Evolutionary conservation across 2,113 vertebrate genomes (phyloP).

Genomic region (Camelus dromedarius): DNA sequence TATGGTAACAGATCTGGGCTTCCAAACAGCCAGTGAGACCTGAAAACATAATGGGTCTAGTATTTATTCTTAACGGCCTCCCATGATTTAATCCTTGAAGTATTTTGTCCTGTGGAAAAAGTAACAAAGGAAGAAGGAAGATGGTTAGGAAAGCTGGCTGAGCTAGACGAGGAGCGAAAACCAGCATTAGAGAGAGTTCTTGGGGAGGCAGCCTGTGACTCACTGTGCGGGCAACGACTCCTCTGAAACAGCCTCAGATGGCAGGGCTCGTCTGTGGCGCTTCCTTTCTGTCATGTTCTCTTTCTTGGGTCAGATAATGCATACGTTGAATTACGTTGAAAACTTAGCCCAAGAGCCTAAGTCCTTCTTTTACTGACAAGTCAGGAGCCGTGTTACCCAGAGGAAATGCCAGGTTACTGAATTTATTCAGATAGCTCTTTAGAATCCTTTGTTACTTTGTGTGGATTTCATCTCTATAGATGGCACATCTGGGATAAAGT

Average conservation of each 20-base stretch:
- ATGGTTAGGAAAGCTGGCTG: neutral
- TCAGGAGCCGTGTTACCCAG: neutral
- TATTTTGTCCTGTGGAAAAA: neutral
- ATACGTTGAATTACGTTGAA: conserved; percentile 2
- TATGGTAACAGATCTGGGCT: neutral
- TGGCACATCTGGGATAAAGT: neutral
- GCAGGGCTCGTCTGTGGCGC: neutral
- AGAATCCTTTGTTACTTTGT: conserved; percentile 30
- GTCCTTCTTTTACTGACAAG: conserved; percentile 39
- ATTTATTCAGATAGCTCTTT: conserved; percentile 18
- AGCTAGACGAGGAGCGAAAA: neutral
- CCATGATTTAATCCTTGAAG: neutral
- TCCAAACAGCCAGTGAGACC: neutral
- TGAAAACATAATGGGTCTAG: neutral
- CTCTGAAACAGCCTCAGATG: neutral
- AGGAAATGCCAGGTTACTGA: conserved; percentile 41
- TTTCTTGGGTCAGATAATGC: neutral
- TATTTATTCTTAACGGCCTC: neutral
- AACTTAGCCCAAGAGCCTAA: neutral
- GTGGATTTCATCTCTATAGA: neutral
- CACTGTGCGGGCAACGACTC: neutral
- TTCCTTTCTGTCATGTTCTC: neutral
- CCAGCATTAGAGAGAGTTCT: neutral
- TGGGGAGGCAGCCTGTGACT: neutral
- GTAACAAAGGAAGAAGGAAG: neutral